phyloP scores from a whole-genome alignment of 2,797 vertebrate species.

The Tadarida brasiliensis region DNA sequence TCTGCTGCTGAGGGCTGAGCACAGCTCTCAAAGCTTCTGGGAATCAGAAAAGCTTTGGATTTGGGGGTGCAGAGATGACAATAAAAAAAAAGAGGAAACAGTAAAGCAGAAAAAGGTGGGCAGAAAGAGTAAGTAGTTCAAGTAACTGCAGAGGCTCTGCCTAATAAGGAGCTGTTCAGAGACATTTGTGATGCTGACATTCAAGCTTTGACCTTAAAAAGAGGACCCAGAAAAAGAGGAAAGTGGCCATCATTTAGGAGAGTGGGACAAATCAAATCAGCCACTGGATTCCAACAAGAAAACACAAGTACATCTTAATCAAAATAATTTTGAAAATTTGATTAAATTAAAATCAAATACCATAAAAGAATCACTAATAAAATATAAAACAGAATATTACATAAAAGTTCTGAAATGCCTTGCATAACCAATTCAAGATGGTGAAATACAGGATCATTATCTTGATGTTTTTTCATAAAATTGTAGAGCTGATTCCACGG shows the following conservation, averaged over 20 bases:
- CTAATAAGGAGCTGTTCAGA: not conserved
- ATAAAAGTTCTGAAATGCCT: not conserved
- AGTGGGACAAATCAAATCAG: not conserved
- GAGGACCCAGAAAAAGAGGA: not conserved
- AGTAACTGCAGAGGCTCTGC: not conserved
- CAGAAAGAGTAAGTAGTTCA: not conserved
- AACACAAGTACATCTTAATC: not conserved
- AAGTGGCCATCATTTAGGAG: not conserved
- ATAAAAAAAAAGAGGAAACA: not conserved
- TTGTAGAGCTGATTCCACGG: not conserved
- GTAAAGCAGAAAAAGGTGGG: not conserved
- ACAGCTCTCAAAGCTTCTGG: not conserved
- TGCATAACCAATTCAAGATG: not conserved
- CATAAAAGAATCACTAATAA: slow-evolving; percentile 28
- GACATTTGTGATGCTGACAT: not conserved
- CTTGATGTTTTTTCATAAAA: not conserved
- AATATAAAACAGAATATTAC: not conserved
- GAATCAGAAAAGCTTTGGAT: not conserved
- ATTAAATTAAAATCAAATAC: slow-evolving; percentile 57
- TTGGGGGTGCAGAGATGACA: not conserved
- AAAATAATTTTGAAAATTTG: slow-evolving; percentile 29
- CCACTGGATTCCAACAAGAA: not conserved
- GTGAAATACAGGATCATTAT: not conserved
- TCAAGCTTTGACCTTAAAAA: not conserved
- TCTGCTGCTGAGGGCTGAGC: not conserved